Percentiles rank a stretch among this genome's conserved stretches.
These are phyloP conservation scores for Arrhopalites spinosus DNA, from an alignment of 2,888 invertebrate species.

Conservation along the genomic window DNA sequence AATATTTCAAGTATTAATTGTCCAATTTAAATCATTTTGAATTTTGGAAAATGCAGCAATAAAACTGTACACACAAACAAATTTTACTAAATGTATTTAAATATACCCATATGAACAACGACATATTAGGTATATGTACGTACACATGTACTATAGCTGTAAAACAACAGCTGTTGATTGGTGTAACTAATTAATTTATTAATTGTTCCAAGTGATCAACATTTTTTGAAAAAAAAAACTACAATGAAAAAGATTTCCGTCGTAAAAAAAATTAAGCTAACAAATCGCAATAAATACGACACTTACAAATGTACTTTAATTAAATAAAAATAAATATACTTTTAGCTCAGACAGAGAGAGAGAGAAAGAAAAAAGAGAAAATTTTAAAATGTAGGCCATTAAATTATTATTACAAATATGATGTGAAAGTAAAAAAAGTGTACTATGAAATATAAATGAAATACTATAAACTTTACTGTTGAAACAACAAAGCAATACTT, in stretches of 20 bases:
- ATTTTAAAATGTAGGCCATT: neutral
- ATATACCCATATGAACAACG: too few species aligned
- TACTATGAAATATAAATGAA: neutral
- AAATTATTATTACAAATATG: neutral
- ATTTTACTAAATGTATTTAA: too few species aligned
- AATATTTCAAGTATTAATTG: too few species aligned
- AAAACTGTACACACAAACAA: neutral
- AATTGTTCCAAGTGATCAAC: slow-evolving; percentile 20
- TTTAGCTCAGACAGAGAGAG: slow-evolving; percentile 6
- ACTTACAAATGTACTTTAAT: slow-evolving; percentile 11
- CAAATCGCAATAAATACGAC: slow-evolving; percentile 23
- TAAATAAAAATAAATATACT: slow-evolving; percentile 2
- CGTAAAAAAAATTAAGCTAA: neutral
- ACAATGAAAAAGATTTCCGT: slow-evolving; percentile 22
- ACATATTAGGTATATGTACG: too few species aligned
- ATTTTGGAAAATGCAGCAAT: neutral
- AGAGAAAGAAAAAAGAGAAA: neutral
- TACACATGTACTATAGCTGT: neutral
- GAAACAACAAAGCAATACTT: slow-evolving; percentile 21
- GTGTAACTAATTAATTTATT: neutral
- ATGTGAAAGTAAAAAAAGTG: neutral
- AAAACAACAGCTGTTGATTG: neutral
- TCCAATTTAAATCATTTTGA: neutral
- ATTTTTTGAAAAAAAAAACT: neutral
- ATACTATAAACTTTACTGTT: neutral